phyloP scores from a whole-genome alignment of 2,113 vertebrate species.

The Procapra przewalskii region DNA sequence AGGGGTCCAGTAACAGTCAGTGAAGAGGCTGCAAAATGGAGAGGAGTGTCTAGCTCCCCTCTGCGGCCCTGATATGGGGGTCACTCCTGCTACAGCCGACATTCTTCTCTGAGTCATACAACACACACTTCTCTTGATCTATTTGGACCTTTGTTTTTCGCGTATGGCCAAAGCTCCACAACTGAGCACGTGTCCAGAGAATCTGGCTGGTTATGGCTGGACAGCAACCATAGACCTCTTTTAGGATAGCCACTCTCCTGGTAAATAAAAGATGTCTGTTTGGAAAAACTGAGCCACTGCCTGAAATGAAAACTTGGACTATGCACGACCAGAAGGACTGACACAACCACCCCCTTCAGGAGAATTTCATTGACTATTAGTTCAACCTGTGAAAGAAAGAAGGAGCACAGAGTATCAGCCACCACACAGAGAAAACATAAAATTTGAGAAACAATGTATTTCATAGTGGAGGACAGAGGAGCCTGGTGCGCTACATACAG shows the following conservation, averaged over 20 bases:
- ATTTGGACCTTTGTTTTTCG: not conserved
- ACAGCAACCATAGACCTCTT: not conserved
- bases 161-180: not conserved
- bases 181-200: conserved; percentile 14
- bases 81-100: not conserved
- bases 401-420: not conserved
- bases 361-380: conserved; percentile 53
- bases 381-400: conserved; percentile 59
- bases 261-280: conserved; percentile 12
- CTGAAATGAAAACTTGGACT: conserved; percentile 38
- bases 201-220: conserved; percentile 50
- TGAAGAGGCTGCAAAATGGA: not conserved
- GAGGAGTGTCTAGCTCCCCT: not conserved
- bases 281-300: not conserved
- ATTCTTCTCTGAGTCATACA: not conserved
- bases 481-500: not conserved
- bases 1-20: not conserved
- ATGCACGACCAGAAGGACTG: conserved; percentile 33
- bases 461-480: not conserved
- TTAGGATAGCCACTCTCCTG: conserved; percentile 47
- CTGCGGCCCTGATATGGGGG: not conserved
- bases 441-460: conserved; percentile 7
- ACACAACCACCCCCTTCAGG: conserved; percentile 53
- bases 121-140: not conserved
- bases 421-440: conserved; percentile 54